These are phyloP conservation scores for Sinonovacula constricta DNA, from an alignment of 1,140 invertebrate genomes.

Conservation along the genomic window DNA sequence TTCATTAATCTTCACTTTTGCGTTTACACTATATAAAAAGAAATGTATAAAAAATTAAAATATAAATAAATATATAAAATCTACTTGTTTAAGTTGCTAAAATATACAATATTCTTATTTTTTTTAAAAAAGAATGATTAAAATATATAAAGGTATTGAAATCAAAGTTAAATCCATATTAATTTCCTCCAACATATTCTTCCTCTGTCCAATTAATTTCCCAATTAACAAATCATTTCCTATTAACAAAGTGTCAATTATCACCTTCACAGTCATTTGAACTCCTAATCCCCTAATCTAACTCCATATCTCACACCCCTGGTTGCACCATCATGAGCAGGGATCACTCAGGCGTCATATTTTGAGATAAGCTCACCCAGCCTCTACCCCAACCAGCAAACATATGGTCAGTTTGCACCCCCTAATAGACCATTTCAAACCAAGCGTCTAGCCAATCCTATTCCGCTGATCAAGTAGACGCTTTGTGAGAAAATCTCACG, in stretches of 20 bases:
- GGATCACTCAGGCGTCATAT: conserved; percentile 33
- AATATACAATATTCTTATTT: conserved; percentile 8
- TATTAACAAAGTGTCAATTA: conserved; percentile 37
- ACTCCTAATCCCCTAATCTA: conserved; percentile 7
- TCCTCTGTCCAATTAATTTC: neutral
- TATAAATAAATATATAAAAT: conserved; percentile 3
- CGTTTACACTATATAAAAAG: no score
- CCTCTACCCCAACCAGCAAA: conserved; percentile 19
- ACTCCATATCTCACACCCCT: conserved; percentile 13
- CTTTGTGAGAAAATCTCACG: no score
- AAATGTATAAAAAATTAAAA: no score
- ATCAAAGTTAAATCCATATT: neutral
- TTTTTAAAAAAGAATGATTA: neutral
- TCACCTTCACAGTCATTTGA: neutral
- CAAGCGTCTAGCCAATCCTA: no score
- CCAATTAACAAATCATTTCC: conserved; percentile 10
- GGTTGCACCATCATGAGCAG: neutral
- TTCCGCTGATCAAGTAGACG: no score
- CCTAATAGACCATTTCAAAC: conserved; percentile 7
- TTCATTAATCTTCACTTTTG: no score
- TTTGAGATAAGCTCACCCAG: conserved; percentile 35
- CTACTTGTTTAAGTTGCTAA: neutral
- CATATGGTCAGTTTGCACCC: conserved; percentile 19
- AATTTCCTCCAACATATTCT: neutral
- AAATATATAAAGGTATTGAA: neutral